These are phyloP conservation scores for Scaptomyza tumidula DNA, from an alignment of 2,888 invertebrate species.

Conservation along the genomic window DNA sequence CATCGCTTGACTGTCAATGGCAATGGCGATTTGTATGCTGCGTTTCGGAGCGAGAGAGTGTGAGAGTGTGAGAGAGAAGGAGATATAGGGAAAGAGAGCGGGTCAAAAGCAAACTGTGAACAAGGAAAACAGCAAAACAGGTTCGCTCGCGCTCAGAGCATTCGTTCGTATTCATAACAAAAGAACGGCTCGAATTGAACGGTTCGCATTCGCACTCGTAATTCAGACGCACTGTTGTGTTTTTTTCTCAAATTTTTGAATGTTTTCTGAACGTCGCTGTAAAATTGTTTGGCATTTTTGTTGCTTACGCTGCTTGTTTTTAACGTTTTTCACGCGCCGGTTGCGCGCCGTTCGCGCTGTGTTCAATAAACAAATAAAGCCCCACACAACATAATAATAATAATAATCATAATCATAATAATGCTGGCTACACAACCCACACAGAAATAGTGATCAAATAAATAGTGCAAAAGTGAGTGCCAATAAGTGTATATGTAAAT, in stretches of 20 bases:
- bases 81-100: neutral
- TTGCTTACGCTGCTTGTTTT: constrained; percentile 38
- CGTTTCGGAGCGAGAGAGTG: constrained; percentile 32
- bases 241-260: constrained; percentile 45
- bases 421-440: constrained; percentile 42
- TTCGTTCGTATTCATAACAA: constrained; percentile 83
- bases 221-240: constrained; percentile 44
- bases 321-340: constrained; percentile 51
- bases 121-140: constrained; percentile 68
- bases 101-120: constrained; percentile 22
- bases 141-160: constrained; percentile 78
- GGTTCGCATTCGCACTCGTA: constrained; percentile 80
- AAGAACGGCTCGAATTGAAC: constrained; percentile 84
- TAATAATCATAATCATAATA: constrained; percentile 22
- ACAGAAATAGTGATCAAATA: constrained; percentile 39
- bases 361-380: constrained; percentile 54
- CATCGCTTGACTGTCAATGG: constrained; percentile 60
- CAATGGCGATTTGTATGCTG: constrained; percentile 68
- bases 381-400: constrained; percentile 10
- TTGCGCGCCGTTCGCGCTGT: constrained; percentile 55
- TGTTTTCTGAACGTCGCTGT: constrained; percentile 49
- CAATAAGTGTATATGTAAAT: constrained; percentile 41
- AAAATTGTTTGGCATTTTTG: constrained; percentile 42
- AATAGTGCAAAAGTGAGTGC: constrained; percentile 42
- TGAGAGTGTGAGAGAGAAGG: constrained; percentile 25